Base-by-base conservation (phyloP, 2,113 vertebrate species). In the Carassius auratus region DNA sequence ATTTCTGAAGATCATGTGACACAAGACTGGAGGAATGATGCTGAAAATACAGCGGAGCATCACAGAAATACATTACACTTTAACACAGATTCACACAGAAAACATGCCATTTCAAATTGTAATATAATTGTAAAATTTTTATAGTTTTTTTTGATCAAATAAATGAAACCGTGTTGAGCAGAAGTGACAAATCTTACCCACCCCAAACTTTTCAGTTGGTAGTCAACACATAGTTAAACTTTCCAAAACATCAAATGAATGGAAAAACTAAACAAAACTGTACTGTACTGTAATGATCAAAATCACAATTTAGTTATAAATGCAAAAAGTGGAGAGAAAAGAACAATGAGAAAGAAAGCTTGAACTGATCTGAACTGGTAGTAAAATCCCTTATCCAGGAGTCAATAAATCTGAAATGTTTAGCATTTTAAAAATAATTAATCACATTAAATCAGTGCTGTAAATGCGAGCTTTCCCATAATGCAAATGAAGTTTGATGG, bases 1-100 rank as follows among this genome's bases (percentile, higher is more conserved):
- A 73, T 42, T 73, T 42, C 1, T 73, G 36, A 14, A 73, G 71
- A 45, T 73, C 66, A 69, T 36, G 30, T 69, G 66, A 69, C 66
- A 4, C 66, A 36, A 69, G 66, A 36, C 66, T 66, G 62, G 14
- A 69, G 66, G 8, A 69, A 69, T 69, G 66, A 69, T 69, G 66
- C 7, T 69, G 55, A 57, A 69, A 2, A 69, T 36, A 14, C 64
- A 68, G 64, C 13, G 15, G 14, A 6, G 6, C 1, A 13, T 68
- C 64, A 68, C 33, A 38, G 15, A 36, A 69, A 69, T 69, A 36
- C 8, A 69, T 38, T 4, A 69, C 33, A 19, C 0, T 36, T 69
- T 36, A 36, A 15, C 17, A 3, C 0, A 68, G 1, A 68, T 36
- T 33, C 14, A 68, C 6, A 17, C 3, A 33, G 64, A 68, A 17